These are phyloP conservation scores for Agapostemon virescens DNA, from an alignment of 2,888 invertebrate species.

Conservation along the genomic window DNA sequence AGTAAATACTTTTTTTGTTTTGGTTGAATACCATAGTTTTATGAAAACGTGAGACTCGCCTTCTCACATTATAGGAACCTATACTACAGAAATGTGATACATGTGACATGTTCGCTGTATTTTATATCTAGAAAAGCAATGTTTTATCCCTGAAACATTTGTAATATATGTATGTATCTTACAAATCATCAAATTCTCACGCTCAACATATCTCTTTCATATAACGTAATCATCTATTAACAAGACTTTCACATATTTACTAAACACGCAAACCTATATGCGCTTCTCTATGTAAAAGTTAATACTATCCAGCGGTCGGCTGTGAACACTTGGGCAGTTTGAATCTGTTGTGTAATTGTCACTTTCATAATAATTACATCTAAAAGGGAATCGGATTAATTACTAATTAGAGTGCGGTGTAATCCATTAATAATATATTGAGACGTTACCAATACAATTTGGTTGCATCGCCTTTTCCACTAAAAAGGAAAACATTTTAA, in stretches of 20 bases:
- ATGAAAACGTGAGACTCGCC: slow-evolving; percentile 28
- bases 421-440: slow-evolving; percentile 4
- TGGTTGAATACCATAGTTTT: background rate
- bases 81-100: slow-evolving; percentile 13
- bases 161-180: slow-evolving; percentile 40
- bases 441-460: background rate
- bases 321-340: slow-evolving; percentile 79
- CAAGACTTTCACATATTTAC: slow-evolving; percentile 58
- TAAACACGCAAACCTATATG: slow-evolving; percentile 35
- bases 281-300: slow-evolving; percentile 70
- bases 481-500: slow-evolving; percentile 12
- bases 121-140: slow-evolving; percentile 34
- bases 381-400: slow-evolving; percentile 45
- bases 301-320: slow-evolving; percentile 72
- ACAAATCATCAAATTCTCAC: slow-evolving; percentile 56
- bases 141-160: slow-evolving; percentile 23
- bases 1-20: background rate
- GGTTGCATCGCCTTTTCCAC: background rate
- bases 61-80: slow-evolving; percentile 22
- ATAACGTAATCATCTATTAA: slow-evolving; percentile 62
- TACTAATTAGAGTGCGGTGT: background rate
- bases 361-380: slow-evolving; percentile 49
- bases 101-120: slow-evolving; percentile 21
- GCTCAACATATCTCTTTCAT: slow-evolving; percentile 52
- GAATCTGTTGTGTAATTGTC: slow-evolving; percentile 67